Base-by-base conservation (phyloP, 2,888 invertebrate species). In the Sthenelais limicola region DNA sequence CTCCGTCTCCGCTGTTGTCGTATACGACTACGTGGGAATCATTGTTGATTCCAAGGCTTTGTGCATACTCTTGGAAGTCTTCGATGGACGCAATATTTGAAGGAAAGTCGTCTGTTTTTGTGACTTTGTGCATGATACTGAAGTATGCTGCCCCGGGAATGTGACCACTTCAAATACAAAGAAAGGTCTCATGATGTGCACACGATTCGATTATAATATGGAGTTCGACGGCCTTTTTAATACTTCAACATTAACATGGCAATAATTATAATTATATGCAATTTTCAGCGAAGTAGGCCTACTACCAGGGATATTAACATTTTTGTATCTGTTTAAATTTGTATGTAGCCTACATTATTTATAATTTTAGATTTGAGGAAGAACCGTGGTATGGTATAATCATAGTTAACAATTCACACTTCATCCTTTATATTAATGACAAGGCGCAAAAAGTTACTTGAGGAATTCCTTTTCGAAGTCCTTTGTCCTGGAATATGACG, bases 11-110 rank as follows among this genome's bases (percentile, higher is more conserved):
- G 4, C 79, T 76, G 71, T 79, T 78, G 75, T 82, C 82, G 74
- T 83, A 83, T 7, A 82, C 47, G 21, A 83, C 73, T 24, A 83
- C 76, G 32, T 80, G 80, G 24, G 78, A 75, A 47, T 77, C 73
- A 9, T 74, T 62, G 66, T 77, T 76, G 26, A 83, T 74, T 0
- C 83, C 81, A 3, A 75, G 80, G 4, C 72, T 67, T 35, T 76
- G 78, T 3, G 72, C 80, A 32, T 76, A 48, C 21, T 76, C 62
- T 56, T 80, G 77, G 66, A 83, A 82, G 12, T 52, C 70, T n/a
- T 81, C 77, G 0, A 48, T 35, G 0, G 58, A 68, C 5, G 82
- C 80, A 3, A 82, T 71, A 71, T 80, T 81, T 56, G 82, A 76
- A 3, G 82, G 81, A 54, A 74, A 76, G 21, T 78, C 51, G 0